phyloP scores from a whole-genome alignment of 92 coral and sea anemone genomes.

The Porites divaricata region DNA sequence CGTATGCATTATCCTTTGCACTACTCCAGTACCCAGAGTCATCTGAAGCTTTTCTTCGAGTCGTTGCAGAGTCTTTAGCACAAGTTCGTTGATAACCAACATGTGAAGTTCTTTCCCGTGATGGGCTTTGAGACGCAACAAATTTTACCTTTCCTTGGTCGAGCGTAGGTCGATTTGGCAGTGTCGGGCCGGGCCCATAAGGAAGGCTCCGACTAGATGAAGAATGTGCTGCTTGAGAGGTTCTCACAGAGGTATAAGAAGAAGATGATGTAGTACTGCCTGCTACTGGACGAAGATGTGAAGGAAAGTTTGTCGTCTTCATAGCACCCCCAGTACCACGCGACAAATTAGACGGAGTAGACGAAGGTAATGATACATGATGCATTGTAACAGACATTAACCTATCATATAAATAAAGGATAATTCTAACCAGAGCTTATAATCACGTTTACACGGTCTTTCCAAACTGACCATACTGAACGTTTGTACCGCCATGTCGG shows the following conservation, averaged over 20 bases:
- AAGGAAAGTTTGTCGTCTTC: background rate
- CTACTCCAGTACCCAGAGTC: conserved; percentile 60
- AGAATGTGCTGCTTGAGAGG: background rate
- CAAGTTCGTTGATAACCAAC: background rate
- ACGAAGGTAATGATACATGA: background rate
- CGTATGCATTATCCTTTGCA: background rate
- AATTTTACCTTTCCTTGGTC: conserved; percentile 15
- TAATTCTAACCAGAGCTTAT: background rate
- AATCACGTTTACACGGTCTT: background rate
- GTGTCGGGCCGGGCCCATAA: conserved; percentile 65
- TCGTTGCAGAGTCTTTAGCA: background rate
- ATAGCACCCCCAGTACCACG: background rate
- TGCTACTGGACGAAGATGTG: background rate
- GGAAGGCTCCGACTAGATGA: conserved; percentile 45
- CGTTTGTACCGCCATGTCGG: conserved; percentile 34
- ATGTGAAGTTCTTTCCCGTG: background rate
- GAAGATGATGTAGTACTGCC: background rate
- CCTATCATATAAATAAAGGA: background rate
- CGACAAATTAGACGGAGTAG: conserved; percentile 5
- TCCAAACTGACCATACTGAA: too few relatives aligned
- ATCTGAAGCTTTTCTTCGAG: conserved; percentile 36
- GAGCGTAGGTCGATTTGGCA: conserved; percentile 30
- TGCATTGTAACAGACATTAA: conserved; percentile 36
- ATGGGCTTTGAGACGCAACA: background rate
- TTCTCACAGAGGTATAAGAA: background rate